Evolutionary conservation across 2,113 vertebrate genomes (phyloP), one percentile per base, ranked within the genome.

Genomic region (Microtus oregoni): DNA sequence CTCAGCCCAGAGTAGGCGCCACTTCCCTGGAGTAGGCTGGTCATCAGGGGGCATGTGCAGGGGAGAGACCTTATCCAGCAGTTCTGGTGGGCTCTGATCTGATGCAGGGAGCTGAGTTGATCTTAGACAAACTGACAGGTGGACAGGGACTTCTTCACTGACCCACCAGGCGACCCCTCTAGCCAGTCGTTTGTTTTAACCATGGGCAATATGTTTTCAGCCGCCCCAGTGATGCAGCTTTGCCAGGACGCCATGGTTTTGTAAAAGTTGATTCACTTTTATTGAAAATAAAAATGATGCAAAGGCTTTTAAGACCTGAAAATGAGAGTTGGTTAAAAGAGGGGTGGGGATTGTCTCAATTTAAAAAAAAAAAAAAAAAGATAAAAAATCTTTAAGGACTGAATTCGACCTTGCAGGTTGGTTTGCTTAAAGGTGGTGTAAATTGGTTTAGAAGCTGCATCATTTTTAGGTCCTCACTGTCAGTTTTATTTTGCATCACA

Each of bases 401-500:
- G 75, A 96, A 98, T 97, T 95, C 91, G 96, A 91, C 90, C 92
- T 98, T 94, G 93, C 89, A 17, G 44, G 86, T 91, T 97, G 97
- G 97, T 92, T 95, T 95, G 65, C 95, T 93, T 92, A 88, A 47
- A 3, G 89, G 76, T 89, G 92, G 79, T 85, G 95, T 92, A 68
- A 82, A 89, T 96, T 55, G 98, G 88, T 96, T 97, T 98, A 95
- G 96, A 98, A 98, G 97, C 96, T 97, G 97, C 98, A 98, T 98
- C 98, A 98, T 98, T 98, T 98, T 98, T 97, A 97, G 9, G 93
- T 95, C 96, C 96, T 98, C 98, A 97, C 91, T 97, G 91, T 97
- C 97, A 90, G 77, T 89, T 97, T 97, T 97, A 97, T 98, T 98
- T 89, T 92, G 97, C 98, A 94, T 95, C 98, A 97, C 96, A 97